Base-by-base conservation (phyloP, 2,888 invertebrate genomes). In the Cordilura impudica region DNA sequence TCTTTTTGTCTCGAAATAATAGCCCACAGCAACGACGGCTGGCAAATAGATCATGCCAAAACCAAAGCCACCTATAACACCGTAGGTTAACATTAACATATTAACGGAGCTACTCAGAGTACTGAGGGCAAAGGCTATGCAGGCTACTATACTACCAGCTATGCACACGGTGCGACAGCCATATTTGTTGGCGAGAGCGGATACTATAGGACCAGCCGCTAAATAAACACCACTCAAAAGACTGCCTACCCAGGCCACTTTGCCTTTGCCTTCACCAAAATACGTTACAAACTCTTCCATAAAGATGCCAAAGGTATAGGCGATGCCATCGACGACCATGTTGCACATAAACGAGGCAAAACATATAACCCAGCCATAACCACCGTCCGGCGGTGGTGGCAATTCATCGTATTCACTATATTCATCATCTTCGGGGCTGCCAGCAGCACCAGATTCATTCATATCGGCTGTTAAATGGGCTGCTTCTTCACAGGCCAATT, bases 271-370 rank as follows among this genome's bases (percentile, higher is more conserved):
- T 87, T 95, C 95, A 21, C 94, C 94, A 88, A 97, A 99, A 88
- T 94, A 94, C 2, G 90, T 91, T 78, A 95, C 95, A 85, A 97
- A 94, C 86, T 95, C 94, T 26, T 93, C 92, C 54, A 97, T 92
- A 91, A 97, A 97, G 87, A 98, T 95, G 66, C 99, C 98, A 90
- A 99, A 99, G 6, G 98, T 97, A 90, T 98, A 99, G n/a, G 98
- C 97, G 81, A 99, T 97, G 84, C 97, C 99, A 90, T 99, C 99
- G 72, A 99, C 98, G 84, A 99, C 96, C 92, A 99, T 93, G 92
- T 99, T 98, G 91, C 97, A 97, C 94, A 98, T 94, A 90, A 99
- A 98, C 51, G 98, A 97, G 66, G 98, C 97, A 86, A 97, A 94
- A 67, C 98, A 98, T 87, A 99, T 96, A 86, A 98, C 94, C 96